A percentile compares a stretch with the other conserved stretches of the same genome.
phyloP scores from a whole-genome alignment of 2,888 invertebrate species.

The Scaptomyza flava region DNA sequence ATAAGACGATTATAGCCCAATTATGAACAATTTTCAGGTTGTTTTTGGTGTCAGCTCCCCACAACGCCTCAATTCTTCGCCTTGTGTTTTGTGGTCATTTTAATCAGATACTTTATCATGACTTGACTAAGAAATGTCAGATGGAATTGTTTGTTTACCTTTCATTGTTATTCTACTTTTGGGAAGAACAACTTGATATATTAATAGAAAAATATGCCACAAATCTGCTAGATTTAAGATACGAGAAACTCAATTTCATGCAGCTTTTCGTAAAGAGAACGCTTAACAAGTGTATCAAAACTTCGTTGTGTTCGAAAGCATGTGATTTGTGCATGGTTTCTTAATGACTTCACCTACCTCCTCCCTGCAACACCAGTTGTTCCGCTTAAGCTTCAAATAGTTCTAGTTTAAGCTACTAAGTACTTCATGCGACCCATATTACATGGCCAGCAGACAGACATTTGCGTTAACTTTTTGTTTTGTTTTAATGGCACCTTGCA shows the following conservation, averaged over 20 bases:
- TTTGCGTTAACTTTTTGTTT: constrained; percentile 12
- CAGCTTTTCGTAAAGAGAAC: not conserved
- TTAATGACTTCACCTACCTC: too few relatives aligned
- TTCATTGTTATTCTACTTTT: constrained; percentile 14
- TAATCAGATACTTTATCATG: constrained; percentile 48
- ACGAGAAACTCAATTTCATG: not conserved
- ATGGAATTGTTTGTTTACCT: constrained; percentile 20
- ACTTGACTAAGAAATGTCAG: constrained; percentile 56
- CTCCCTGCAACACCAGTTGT: too few relatives aligned
- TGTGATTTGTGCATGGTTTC: not conserved
- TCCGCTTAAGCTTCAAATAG: constrained; percentile 32
- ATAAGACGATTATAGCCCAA: constrained; percentile 72
- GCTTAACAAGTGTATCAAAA: constrained; percentile 29
- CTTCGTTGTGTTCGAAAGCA: constrained; percentile 6
- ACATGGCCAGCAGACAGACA: constrained; percentile 31
- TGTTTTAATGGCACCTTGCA: constrained; percentile 40
- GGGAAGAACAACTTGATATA: not conserved
- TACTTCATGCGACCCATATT: constrained; percentile 66
- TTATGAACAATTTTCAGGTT: constrained; percentile 66
- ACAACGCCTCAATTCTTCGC: constrained; percentile 31
- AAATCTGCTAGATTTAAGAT: not conserved
- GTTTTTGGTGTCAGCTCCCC: constrained; percentile 69
- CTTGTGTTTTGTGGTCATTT: constrained; percentile 17
- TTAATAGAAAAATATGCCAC: not conserved
- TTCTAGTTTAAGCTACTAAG: constrained; percentile 68